phyloP scores from a whole-genome alignment of 2,888 invertebrate species.

The Minunthozetes semirufus region DNA sequence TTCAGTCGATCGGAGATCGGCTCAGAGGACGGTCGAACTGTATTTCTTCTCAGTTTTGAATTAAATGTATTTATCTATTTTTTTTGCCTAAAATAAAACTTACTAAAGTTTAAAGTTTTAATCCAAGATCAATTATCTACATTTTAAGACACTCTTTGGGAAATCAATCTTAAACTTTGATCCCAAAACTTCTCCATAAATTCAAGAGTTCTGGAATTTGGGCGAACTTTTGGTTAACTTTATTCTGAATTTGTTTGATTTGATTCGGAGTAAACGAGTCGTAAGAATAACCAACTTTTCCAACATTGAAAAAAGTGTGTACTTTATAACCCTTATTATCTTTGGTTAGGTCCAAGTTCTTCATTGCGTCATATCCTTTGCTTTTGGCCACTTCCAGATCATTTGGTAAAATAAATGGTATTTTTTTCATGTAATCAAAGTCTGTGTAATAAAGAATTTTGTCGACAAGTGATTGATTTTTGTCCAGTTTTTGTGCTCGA shows the following conservation, averaged over 20 bases:
- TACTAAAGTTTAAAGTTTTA: too few species aligned
- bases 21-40: too few species aligned
- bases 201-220: too few species aligned
- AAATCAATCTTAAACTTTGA: too few species aligned
- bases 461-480: background rate
- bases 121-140: too few species aligned
- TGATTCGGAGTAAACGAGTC: background rate
- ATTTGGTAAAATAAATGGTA: background rate
- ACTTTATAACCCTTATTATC: background rate
- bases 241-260: background rate
- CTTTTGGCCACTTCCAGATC: background rate
- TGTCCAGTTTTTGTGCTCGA: background rate
- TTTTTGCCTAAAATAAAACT: too few species aligned
- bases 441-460: conserved; percentile 1
- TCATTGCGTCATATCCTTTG: background rate
- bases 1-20: too few species aligned
- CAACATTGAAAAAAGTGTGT: background rate
- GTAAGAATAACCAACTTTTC: background rate
- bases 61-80: too few species aligned
- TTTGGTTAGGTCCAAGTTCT: background rate
- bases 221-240: too few species aligned
- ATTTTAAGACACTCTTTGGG: too few species aligned
- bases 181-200: too few species aligned
- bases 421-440: background rate
- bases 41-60: too few species aligned